Evolutionary conservation across 2,888 invertebrate species (phyloP).

Genomic region (Andricus quercusramuli): DNA sequence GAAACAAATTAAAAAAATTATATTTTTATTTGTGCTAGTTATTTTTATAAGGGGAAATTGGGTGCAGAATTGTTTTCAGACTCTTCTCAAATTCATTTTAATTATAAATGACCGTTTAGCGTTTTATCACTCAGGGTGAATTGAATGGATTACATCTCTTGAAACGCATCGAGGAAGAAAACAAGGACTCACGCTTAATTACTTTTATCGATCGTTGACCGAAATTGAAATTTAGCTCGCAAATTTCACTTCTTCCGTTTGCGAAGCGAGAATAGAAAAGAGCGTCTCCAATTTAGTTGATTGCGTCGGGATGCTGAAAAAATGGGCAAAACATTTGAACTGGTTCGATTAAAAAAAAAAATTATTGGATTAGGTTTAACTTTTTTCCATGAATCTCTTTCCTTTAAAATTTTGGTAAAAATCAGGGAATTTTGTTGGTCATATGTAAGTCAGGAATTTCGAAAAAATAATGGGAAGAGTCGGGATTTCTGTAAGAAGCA

Average conservation of each 20-base stretch:
- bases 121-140: background rate
- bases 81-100: background rate
- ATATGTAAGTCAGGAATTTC: too few relatives aligned
- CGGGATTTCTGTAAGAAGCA: too few relatives aligned
- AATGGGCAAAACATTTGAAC: background rate
- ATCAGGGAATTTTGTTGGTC: too few relatives aligned
- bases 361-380: background rate
- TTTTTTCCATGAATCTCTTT: background rate
- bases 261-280: conserved; percentile 5
- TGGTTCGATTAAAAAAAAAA: background rate
- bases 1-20: too few relatives aligned
- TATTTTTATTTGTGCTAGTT: too few relatives aligned
- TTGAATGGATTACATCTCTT: background rate
- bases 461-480: too few relatives aligned
- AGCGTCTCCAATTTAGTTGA: background rate
- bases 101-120: background rate
- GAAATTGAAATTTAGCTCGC: conserved; percentile 16
- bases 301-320: background rate
- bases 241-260: conserved; percentile 30
- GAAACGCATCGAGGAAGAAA: conserved; percentile 20
- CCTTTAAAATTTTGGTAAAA: background rate
- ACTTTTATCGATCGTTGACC: conserved; percentile 9
- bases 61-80: background rate
- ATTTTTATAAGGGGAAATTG: too few relatives aligned
- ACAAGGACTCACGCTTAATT: conserved; percentile 21